These are phyloP conservation scores for Mesorhabditis spiculigera DNA, from an alignment of 2,888 invertebrate genomes.

Conservation along the genomic window DNA sequence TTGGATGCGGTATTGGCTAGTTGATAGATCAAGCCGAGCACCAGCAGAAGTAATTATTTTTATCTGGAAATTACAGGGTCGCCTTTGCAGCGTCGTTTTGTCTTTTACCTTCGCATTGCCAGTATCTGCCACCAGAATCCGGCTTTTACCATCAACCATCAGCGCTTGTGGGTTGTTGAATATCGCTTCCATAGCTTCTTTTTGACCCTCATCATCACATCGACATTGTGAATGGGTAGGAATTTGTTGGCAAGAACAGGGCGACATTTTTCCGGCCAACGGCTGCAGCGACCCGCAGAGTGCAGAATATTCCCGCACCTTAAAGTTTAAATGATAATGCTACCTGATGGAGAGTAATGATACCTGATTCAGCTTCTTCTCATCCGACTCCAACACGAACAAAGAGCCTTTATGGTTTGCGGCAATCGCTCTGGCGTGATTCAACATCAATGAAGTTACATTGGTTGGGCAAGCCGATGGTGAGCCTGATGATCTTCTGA, in stretches of 20 bases:
- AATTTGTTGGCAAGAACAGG: conserved; percentile 27
- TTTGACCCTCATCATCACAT: not conserved
- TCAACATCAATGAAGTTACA: conserved; percentile 67
- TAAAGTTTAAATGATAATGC: not conserved
- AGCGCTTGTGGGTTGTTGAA: conserved; percentile 65
- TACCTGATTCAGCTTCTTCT: conserved; percentile 79
- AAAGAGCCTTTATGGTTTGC: conserved; percentile 87
- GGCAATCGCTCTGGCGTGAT: conserved; percentile 81
- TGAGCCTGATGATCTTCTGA: not conserved
- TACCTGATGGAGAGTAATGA: conserved; percentile 9
- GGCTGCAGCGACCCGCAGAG: conserved; percentile 17
- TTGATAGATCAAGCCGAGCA: not conserved
- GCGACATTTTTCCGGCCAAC: conserved; percentile 25
- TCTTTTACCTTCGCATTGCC: conserved; percentile 27
- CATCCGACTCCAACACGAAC: conserved; percentile 87
- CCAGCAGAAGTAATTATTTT: not conserved
- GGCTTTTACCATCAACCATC: conserved; percentile 90
- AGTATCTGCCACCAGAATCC: conserved; percentile 86
- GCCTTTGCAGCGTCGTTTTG: not conserved
- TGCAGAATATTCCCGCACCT: not conserved
- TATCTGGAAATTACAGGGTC: not conserved
- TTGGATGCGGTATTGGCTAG: not conserved
- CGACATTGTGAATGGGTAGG: not conserved
- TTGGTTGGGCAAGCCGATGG: conserved; percentile 13
- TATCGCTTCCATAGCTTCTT: conserved; percentile 18